These are phyloP conservation scores for Salpingus planirostris DNA, from an alignment of 2,888 invertebrate genomes.

Conservation along the genomic window DNA sequence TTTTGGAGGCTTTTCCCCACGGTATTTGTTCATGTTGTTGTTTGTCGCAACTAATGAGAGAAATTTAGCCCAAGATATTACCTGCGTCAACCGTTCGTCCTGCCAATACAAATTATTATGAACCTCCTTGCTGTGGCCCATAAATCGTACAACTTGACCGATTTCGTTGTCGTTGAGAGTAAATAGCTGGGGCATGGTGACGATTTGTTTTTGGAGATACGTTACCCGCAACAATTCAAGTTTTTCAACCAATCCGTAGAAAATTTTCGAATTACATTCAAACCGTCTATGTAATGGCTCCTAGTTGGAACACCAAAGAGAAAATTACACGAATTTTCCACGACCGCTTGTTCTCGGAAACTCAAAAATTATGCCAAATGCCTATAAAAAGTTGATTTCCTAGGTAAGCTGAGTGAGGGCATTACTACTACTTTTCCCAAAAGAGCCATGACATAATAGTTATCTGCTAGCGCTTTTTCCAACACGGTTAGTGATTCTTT, in stretches of 20 bases:
- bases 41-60: neutral
- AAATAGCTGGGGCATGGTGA: slow-evolving; percentile 6
- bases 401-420: too few species aligned
- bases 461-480: slow-evolving; percentile 1
- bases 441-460: neutral
- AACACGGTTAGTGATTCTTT: neutral
- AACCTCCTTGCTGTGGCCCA: slow-evolving; percentile 5
- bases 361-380: neutral
- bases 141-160: slow-evolving; percentile 4
- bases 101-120: slow-evolving; percentile 6
- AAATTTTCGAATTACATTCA: neutral
- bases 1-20: neutral
- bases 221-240: slow-evolving; percentile 16
- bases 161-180: slow-evolving; percentile 7
- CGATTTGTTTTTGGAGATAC: slow-evolving; percentile 6
- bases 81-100: slow-evolving; percentile 3
- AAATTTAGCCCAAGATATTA: slow-evolving; percentile 2
- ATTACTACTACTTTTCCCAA: neutral
- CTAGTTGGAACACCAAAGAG: slow-evolving; percentile 1
- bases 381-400: too few species aligned
- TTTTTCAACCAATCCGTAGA: neutral
- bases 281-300: neutral
- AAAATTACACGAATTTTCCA: neutral
- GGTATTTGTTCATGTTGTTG: neutral
- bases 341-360: neutral